phyloP scores from a whole-genome alignment of 1,140 invertebrate genomes.

The Brachionus rubens region DNA sequence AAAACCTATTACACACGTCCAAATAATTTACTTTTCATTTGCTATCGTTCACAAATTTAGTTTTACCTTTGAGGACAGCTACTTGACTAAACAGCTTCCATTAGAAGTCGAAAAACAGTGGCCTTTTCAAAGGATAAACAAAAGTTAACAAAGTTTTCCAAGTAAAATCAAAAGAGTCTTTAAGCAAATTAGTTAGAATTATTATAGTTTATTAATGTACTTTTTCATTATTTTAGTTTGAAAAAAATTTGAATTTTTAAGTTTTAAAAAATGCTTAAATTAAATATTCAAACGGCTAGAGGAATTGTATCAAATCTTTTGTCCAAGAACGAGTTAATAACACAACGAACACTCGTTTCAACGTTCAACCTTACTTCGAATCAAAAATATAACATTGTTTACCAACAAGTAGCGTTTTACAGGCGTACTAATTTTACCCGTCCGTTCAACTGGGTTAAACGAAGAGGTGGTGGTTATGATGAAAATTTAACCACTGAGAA shows the following conservation, averaged over 20 bases:
- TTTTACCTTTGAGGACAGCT: no score
- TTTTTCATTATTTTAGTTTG: background rate
- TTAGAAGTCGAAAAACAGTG: no score
- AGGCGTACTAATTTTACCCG: slow-evolving; percentile 27
- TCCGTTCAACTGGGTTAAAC: slow-evolving; percentile 25
- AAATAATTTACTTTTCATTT: no score
- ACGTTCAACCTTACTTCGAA: background rate
- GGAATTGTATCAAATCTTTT: background rate
- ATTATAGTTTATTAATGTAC: background rate
- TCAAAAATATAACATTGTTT: background rate
- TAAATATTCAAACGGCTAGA: slow-evolving; percentile 35
- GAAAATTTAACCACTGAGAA: slow-evolving; percentile 76
- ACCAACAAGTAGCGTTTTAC: slow-evolving; percentile 28
- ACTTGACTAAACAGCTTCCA: no score
- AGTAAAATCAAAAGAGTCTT: background rate
- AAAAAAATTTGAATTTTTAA: background rate
- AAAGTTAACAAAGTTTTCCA: slow-evolving; percentile 15
- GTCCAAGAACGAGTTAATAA: background rate
- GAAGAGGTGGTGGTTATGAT: slow-evolving; percentile 52
- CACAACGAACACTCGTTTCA: background rate
- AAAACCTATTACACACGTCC: no score
- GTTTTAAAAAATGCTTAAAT: slow-evolving; percentile 14
- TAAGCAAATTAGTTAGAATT: no score
- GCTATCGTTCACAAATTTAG: no score
- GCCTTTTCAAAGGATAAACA: no score